Evolutionary conservation across 2,888 invertebrate genomes (phyloP).

Genomic region (Incurvaria masculella): DNA sequence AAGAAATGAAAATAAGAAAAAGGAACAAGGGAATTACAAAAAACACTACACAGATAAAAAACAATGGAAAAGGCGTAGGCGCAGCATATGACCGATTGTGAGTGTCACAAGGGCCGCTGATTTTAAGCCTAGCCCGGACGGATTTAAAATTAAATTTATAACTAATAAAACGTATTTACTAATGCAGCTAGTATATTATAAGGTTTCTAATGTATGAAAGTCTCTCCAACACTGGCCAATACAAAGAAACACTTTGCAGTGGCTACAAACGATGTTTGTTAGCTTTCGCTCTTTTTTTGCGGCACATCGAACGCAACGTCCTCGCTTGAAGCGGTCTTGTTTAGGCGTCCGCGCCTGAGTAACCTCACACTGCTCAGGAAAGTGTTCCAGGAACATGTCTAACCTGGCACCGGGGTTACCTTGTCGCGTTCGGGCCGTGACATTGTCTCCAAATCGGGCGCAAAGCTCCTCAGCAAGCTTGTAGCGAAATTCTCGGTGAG

Average conservation of each 20-base stretch:
- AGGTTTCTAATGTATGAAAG: not conserved
- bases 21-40: no score
- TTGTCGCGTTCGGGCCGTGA: not conserved
- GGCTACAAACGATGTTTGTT: not conserved
- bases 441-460: not conserved
- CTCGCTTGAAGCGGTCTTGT: not conserved
- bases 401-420: not conserved
- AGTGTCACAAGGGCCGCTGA: no score
- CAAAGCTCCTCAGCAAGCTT: conserved; percentile 4
- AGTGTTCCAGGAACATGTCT: not conserved
- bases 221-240: not conserved
- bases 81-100: no score
- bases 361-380: not conserved
- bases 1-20: no score
- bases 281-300: not conserved
- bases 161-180: no score
- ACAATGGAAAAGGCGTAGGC: no score
- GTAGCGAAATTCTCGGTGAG: conserved; percentile 12
- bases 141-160: no score
- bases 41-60: no score
- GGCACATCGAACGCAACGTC: not conserved
- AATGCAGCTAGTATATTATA: conserved; percentile 7
- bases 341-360: not conserved
- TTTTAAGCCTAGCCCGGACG: no score
- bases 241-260: not conserved